Evolutionary conservation across 2,888 invertebrate species (phyloP).

Genomic region (Scaptomyza parva): DNA sequence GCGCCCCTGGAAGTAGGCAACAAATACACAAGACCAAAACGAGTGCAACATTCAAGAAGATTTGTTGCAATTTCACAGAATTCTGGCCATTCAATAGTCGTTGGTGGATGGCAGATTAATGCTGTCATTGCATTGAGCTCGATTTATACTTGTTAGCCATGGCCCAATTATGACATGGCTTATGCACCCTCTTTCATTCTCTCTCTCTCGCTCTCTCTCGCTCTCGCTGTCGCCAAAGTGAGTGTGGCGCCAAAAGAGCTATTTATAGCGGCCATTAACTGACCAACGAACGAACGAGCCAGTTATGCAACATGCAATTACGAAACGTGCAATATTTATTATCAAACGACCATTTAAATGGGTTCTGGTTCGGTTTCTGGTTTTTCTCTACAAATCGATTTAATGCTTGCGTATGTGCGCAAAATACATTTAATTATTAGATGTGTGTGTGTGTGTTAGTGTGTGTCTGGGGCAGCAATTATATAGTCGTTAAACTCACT

Average conservation of each 20-base stretch:
- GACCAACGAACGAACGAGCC: conserved; percentile 32
- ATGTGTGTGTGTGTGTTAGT: neutral
- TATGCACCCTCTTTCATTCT: neutral
- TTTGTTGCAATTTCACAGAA: conserved; percentile 9
- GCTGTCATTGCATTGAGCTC: conserved; percentile 48
- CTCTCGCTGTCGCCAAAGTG: neutral
- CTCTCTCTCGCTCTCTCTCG: neutral
- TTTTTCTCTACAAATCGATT: conserved; percentile 38
- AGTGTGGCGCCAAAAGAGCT: conserved; percentile 25
- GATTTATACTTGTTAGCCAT: conserved; percentile 66
- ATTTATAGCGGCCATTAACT: conserved; percentile 44
- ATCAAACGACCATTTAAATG: conserved; percentile 25
- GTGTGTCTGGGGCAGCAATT: conserved; percentile 14
- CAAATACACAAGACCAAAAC: too few species aligned
- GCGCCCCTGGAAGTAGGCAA: conserved; percentile 57
- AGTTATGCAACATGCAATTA: conserved; percentile 41
- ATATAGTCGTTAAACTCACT: neutral
- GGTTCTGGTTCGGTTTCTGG: conserved; percentile 6
- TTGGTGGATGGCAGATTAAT: conserved; percentile 48
- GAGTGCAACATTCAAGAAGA: conserved; percentile 4
- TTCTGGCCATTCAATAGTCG: conserved; percentile 40
- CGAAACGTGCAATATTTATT: conserved; percentile 23
- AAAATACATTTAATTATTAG: neutral
- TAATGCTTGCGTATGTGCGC: conserved; percentile 2
- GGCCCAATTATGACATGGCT: conserved; percentile 56